phyloP scores from a whole-genome alignment of 2,113 vertebrate species.

The Microtus richardsoni region DNA sequence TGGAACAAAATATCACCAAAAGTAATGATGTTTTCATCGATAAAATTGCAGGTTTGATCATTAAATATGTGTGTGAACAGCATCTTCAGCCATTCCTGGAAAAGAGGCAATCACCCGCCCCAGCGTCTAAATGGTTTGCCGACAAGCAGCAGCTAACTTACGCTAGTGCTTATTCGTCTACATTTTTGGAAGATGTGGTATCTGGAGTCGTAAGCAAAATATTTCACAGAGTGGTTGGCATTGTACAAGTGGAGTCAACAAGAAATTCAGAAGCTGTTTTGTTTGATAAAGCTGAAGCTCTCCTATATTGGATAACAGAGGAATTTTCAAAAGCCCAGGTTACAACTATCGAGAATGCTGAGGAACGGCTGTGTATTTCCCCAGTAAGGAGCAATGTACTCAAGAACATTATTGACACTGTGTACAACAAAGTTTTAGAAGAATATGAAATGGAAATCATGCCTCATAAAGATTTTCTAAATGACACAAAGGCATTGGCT shows the following conservation, averaged over 20 bases:
- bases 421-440: slow-evolving; percentile 66
- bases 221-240: slow-evolving; percentile 72
- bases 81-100: slow-evolving; percentile 77
- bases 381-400: slow-evolving; percentile 44
- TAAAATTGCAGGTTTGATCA: slow-evolving; percentile 76
- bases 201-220: slow-evolving; percentile 76
- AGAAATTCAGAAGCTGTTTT: slow-evolving; percentile 65
- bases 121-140: not conserved
- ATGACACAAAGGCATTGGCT: slow-evolving; percentile 66
- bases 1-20: slow-evolving; percentile 57
- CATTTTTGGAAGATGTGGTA: slow-evolving; percentile 77
- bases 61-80: slow-evolving; percentile 73
- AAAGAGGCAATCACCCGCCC: not conserved
- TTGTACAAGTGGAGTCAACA: slow-evolving; percentile 59
- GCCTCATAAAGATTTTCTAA: slow-evolving; percentile 61
- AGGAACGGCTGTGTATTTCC: slow-evolving; percentile 49
- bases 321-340: slow-evolving; percentile 72
- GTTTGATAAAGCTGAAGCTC: slow-evolving; percentile 67
- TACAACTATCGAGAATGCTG: slow-evolving; percentile 66
- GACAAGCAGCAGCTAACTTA: not conserved
- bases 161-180: slow-evolving; percentile 65
- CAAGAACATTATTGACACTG: slow-evolving; percentile 50
- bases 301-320: slow-evolving; percentile 65
- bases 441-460: slow-evolving; percentile 66
- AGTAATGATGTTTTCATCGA: slow-evolving; percentile 61